A percentile compares a stretch with the other conserved stretches of the same genome.
Conservation (phyloP, 2,888 invertebrate species). For the Apodemia mormo region DNA sequence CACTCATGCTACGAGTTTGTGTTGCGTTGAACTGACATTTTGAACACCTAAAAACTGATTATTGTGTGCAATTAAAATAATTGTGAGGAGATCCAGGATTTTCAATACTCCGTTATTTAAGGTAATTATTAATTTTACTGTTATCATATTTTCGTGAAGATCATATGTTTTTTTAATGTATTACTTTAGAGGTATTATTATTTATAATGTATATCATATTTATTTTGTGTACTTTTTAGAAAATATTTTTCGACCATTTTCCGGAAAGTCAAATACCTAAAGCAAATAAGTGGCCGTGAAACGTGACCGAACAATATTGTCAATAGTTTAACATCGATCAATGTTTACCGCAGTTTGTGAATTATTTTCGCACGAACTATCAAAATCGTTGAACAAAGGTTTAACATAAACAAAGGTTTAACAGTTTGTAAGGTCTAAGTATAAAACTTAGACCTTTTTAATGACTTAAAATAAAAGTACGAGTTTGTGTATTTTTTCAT, state of each 20-base stretch:
- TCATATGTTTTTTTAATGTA: not conserved
- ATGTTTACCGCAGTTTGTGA: not conserved
- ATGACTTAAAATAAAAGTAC: too few relatives aligned
- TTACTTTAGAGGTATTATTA: not conserved
- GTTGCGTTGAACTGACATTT: conserved; percentile 2
- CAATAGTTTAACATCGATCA: conserved; percentile 6
- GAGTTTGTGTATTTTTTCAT: too few relatives aligned
- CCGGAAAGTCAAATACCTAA: not conserved
- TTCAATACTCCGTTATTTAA: not conserved
- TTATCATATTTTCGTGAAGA: not conserved
- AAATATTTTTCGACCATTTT: not conserved
- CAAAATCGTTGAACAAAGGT: not conserved
- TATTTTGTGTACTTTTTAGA: not conserved
- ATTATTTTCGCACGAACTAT: not conserved
- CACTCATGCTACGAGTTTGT: conserved; percentile 30
- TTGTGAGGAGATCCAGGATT: not conserved
- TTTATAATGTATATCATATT: too few relatives aligned
- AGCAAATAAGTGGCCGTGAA: not conserved
- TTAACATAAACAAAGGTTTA: too few relatives aligned
- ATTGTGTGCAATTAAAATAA: not conserved
- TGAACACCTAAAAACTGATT: conserved; percentile 4
- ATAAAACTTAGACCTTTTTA: too few relatives aligned
- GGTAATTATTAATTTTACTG: not conserved
- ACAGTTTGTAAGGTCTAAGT: too few relatives aligned
- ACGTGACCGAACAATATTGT: not conserved